Evolutionary conservation across 2,113 vertebrate species (phyloP).

Genomic region (Paracanthobrama guichenoti): DNA sequence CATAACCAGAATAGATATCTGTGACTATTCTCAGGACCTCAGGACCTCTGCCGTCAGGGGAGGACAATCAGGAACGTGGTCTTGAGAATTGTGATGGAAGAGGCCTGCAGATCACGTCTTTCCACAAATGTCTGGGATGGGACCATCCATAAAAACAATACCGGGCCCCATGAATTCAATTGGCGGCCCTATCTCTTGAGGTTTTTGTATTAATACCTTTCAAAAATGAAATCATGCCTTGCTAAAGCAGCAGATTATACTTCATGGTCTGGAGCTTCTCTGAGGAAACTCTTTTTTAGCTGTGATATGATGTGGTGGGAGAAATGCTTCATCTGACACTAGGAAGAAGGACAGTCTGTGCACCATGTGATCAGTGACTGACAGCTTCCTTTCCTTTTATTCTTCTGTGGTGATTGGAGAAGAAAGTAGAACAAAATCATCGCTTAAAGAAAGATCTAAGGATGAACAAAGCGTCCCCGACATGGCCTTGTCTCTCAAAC

Average conservation of each 20-base stretch:
- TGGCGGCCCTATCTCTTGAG: not conserved
- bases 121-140: not conserved
- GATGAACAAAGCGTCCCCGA: not conserved
- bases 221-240: not conserved
- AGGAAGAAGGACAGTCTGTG: not conserved
- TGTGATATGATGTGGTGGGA: slow-evolving; percentile 9
- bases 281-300: not conserved
- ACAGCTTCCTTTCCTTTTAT: slow-evolving; percentile 10
- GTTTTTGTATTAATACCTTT: not conserved
- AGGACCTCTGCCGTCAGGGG: not conserved
- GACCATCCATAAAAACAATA: no score
- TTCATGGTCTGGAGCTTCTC: slow-evolving; percentile 7
- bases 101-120: not conserved
- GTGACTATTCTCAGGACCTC: slow-evolving; percentile 4
- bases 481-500: slow-evolving; percentile 21
- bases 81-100: not conserved
- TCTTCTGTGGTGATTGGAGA: slow-evolving; percentile 31
- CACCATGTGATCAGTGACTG: slow-evolving; percentile 28
- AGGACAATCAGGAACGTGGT: not conserved
- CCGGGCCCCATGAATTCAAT: not conserved
- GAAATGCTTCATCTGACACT: not conserved
- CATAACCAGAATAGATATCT: not conserved
- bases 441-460: not conserved
- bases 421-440: not conserved
- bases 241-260: not conserved